A percentile compares a stretch with the other conserved stretches of the same genome.
These are phyloP conservation scores for Dasyprocta punctata DNA, from an alignment of 2,113 vertebrate species.

Conservation along the genomic window DNA sequence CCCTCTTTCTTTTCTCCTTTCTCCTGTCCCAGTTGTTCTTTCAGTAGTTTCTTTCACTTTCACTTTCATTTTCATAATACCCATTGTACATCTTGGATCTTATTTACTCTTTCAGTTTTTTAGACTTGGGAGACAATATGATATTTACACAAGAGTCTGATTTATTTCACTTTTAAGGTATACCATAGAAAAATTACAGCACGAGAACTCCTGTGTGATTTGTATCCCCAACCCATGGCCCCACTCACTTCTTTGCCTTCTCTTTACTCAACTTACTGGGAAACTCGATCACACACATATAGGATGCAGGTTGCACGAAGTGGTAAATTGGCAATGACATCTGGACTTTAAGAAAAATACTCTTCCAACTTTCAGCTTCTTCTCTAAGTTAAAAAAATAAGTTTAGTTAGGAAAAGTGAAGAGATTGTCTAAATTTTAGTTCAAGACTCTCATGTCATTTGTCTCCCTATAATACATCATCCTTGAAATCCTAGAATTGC, in stretches of 20 bases:
- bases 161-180: not conserved
- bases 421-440: not conserved
- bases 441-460: not conserved
- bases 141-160: too few species aligned
- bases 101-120: too few species aligned
- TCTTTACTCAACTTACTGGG: not conserved
- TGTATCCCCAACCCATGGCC: not conserved
- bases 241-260: not conserved
- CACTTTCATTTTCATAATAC: too few species aligned
- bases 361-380: not conserved
- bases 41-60: too few species aligned
- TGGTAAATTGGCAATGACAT: not conserved
- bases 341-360: not conserved
- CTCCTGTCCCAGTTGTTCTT: too few species aligned
- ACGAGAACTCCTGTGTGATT: not conserved
- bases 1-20: too few species aligned
- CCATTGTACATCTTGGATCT: too few species aligned
- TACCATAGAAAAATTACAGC: not conserved
- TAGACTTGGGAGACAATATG: too few species aligned
- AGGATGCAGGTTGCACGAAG: not conserved
- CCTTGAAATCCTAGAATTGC: not conserved
- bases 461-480: not conserved
- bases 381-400: not conserved
- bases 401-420: not conserved
- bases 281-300: not conserved